Evolutionary conservation across 2,888 invertebrate genomes (phyloP), one percentile per base, ranked within the genome.

Genomic region (Acronicta alni): DNA sequence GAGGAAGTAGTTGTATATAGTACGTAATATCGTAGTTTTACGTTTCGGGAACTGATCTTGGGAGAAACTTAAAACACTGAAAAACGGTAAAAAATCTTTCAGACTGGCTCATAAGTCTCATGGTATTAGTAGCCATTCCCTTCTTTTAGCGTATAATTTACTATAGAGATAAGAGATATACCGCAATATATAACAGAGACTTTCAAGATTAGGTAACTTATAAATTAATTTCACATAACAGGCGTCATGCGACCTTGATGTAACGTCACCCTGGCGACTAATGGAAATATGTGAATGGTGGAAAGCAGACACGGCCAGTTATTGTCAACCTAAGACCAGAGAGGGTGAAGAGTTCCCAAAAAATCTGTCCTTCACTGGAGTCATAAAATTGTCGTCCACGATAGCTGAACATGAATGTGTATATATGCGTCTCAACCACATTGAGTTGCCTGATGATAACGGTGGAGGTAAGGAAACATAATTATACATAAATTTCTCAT

Each of bases 221-320:
- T 39, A 39, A 6, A 41, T 18, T 12, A 18, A 41, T 41, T 41
- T 41, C 12, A n/a, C 14, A 16, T 8, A 30, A 45, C 44, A 94
- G 94, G 87, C 88, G 0, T 77, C 76, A 0, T 94, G 94, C 52
- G 84, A 87, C 10, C 78, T 92, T 0, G 84, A 91, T 17, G 77
- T 81, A 9, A 68, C 67, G 0, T 69, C 84, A 0, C 90, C 94
- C 0, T 90, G 89, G 89, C 83, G 86, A 0, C 76, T 93, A 5
- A 90, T 92, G 90, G 91, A 93, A 55, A 88, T 94, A 38, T 94
- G 94, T 67, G 89, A 91, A 14, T 89, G 90, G 20, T 92, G 92
- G 93, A 69, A 84, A 0, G 93, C 93, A 0, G 92, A 93, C 51
- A 81, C 77, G 0, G 77, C 93, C 0, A 69, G 58, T 0, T 80